Percentiles rank a stretch among this genome's conserved stretches.
phyloP scores from a whole-genome alignment of 2,113 vertebrate genomes.

The Chloebia gouldiae region DNA sequence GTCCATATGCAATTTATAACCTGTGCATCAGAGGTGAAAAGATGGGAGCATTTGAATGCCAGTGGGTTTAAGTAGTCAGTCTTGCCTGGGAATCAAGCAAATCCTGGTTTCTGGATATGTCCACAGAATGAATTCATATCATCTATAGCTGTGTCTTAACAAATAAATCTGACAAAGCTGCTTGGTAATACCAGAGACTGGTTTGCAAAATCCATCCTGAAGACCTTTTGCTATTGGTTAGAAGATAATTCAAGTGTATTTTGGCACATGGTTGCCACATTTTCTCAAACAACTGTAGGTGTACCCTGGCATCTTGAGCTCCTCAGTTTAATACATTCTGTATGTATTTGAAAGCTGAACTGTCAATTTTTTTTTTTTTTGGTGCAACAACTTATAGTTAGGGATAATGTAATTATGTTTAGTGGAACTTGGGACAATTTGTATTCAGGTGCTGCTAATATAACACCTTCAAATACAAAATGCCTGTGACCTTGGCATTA shows the following conservation, averaged over 20 bases:
- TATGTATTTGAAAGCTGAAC: background rate
- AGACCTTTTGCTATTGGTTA: background rate
- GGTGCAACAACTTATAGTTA: background rate
- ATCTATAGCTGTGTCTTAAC: background rate
- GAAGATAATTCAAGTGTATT: background rate
- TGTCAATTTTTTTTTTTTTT: background rate
- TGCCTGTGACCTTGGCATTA: background rate
- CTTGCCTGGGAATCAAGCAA: background rate
- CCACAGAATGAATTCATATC: background rate
- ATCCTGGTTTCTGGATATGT: background rate
- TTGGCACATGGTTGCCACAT: background rate
- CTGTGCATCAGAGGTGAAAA: background rate
- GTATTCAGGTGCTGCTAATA: background rate
- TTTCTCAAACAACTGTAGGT: background rate
- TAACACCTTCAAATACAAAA: background rate
- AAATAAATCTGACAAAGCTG: background rate
- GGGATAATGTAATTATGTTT: background rate
- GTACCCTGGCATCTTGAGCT: background rate
- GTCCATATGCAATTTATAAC: background rate
- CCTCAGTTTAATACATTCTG: background rate
- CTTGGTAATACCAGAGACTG: background rate
- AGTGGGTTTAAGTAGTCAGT: background rate
- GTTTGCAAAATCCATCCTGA: background rate
- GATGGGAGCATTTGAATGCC: background rate
- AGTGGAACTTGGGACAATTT: background rate